phyloP scores from a whole-genome alignment of 2,888 invertebrate species.

The Ypsolopha sequella region DNA sequence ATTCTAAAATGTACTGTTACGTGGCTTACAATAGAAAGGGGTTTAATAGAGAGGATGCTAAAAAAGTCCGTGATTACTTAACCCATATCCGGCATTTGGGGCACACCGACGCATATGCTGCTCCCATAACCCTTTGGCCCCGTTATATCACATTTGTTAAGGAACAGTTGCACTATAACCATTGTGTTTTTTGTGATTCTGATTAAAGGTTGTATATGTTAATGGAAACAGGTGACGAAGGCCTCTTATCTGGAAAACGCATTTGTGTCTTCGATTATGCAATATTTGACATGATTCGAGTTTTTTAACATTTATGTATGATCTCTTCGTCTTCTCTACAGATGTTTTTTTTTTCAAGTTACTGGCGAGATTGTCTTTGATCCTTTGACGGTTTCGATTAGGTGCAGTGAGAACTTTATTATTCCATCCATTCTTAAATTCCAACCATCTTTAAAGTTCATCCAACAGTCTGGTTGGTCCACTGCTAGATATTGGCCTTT shows the following conservation, averaged over 20 bases:
- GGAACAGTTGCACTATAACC: conserved; percentile 55
- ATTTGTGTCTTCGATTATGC: no score
- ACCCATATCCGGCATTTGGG: conserved; percentile 61
- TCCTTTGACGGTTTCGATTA: no score
- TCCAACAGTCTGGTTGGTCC: no score
- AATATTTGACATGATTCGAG: not conserved
- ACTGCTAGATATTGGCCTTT: no score
- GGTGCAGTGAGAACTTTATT: no score
- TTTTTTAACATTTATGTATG: not conserved
- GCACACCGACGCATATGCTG: conserved; percentile 27
- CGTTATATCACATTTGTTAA: conserved; percentile 47
- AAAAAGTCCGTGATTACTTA: conserved; percentile 60
- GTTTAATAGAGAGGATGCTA: conserved; percentile 49
- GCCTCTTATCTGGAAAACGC: no score
- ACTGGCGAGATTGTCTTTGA: no score
- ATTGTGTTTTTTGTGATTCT: conserved; percentile 24
- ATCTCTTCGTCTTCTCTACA: not conserved
- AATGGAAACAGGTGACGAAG: conserved; percentile 30
- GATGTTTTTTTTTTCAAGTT: no score
- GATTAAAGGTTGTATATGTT: conserved; percentile 23
- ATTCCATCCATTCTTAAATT: no score
- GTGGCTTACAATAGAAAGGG: conserved; percentile 45
- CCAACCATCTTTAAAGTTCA: no score
- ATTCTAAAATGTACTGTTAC: conserved; percentile 41
- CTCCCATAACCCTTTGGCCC: conserved; percentile 66